A percentile compares a stretch with the other conserved stretches of the same genome.
These are phyloP conservation scores for Trissoscelio sp. DNA, from an alignment of 2,888 invertebrate genomes.

Conservation along the genomic window DNA sequence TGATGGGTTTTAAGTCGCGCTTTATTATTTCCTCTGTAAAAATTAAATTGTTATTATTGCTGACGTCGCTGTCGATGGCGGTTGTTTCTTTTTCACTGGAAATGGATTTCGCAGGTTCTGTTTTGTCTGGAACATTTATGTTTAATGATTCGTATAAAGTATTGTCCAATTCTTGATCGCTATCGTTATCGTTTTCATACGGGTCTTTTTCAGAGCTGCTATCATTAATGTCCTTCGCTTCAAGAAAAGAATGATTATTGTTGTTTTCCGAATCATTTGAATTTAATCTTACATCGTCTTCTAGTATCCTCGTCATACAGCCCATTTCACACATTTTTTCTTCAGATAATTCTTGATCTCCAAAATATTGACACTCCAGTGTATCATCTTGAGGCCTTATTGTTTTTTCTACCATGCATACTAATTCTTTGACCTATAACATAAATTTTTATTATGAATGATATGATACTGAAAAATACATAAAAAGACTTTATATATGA, in stretches of 20 bases:
- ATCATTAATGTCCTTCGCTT: slow-evolving; percentile 63
- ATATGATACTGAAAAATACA: too few relatives aligned
- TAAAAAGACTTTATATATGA: too few relatives aligned
- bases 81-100: not conserved
- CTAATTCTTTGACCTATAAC: slow-evolving; percentile 79
- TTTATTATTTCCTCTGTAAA: slow-evolving; percentile 43
- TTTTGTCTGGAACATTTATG: slow-evolving; percentile 26
- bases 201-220: slow-evolving; percentile 64
- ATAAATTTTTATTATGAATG: too few relatives aligned
- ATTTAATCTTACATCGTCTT: slow-evolving; percentile 37
- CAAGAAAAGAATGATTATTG: slow-evolving; percentile 46
- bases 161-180: slow-evolving; percentile 68
- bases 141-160: slow-evolving; percentile 70
- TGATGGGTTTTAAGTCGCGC: slow-evolving; percentile 35
- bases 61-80: slow-evolving; percentile 22
- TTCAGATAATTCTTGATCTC: slow-evolving; percentile 52
- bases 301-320: slow-evolving; percentile 43
- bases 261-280: slow-evolving; percentile 46
- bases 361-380: slow-evolving; percentile 35
- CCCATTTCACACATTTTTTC: slow-evolving; percentile 45
- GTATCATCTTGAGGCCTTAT: slow-evolving; percentile 70
- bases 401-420: slow-evolving; percentile 77
- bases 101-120: slow-evolving; percentile 14
- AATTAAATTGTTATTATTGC: slow-evolving; percentile 52
- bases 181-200: slow-evolving; percentile 47